A percentile compares a stretch with the other conserved stretches of the same genome.
These are phyloP conservation scores for Onychostoma macrolepis DNA, from an alignment of 2,113 vertebrate species.

Conservation along the genomic window DNA sequence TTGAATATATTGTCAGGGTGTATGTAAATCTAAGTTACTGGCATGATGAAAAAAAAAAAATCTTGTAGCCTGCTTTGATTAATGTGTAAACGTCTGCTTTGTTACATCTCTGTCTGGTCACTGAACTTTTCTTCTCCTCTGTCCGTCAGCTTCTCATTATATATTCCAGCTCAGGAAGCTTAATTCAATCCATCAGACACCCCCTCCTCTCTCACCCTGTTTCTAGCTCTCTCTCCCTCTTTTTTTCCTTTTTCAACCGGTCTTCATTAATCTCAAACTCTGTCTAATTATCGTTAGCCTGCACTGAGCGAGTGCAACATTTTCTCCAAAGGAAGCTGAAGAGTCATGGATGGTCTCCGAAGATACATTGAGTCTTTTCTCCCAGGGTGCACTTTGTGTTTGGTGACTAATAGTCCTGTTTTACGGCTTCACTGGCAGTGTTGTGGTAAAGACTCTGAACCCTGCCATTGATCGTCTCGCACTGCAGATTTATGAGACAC, in stretches of 20 bases:
- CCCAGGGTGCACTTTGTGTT: slow-evolving; percentile 16
- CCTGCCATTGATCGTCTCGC: slow-evolving; percentile 43
- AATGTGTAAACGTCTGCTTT: not conserved
- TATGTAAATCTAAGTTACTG: not conserved
- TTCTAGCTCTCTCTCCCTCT: slow-evolving; percentile 12
- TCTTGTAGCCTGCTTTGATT: not conserved
- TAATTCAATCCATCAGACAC: slow-evolving; percentile 36
- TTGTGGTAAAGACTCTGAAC: slow-evolving; percentile 35
- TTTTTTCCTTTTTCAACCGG: not conserved
- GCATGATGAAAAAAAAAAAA: not conserved
- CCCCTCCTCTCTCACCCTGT: slow-evolving; percentile 26
- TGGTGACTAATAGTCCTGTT: slow-evolving; percentile 44
- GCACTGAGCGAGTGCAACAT: not conserved
- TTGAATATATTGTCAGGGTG: not conserved
- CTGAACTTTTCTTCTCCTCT: not conserved
- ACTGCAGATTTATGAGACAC: slow-evolving; percentile 39
- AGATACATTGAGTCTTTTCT: slow-evolving; percentile 11
- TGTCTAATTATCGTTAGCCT: slow-evolving; percentile 36
- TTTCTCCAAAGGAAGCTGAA: slow-evolving; percentile 27
- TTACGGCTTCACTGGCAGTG: slow-evolving; percentile 4
- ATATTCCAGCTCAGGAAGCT: slow-evolving; percentile 6
- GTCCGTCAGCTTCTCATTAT: slow-evolving; percentile 29
- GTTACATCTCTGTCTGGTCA: not conserved
- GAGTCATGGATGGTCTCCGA: slow-evolving; percentile 20
- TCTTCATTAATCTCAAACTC: slow-evolving; percentile 18